Evolutionary conservation across 2,888 invertebrate genomes (phyloP).

Genomic region (Machimus atricapillus): DNA sequence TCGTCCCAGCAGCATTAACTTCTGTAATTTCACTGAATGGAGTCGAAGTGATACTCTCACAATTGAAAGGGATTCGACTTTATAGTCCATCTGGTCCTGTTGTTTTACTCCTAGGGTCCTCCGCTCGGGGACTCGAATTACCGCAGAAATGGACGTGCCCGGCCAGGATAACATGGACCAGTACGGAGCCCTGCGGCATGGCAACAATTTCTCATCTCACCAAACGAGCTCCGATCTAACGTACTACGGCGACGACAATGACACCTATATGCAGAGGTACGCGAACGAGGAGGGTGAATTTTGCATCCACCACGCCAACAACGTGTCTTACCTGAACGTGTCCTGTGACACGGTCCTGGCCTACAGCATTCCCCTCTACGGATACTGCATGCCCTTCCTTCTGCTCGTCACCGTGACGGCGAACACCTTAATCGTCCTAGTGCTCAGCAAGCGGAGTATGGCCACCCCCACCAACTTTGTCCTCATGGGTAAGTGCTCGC

Average conservation of each 20-base stretch:
- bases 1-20: neutral
- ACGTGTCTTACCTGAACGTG: conserved; percentile 59
- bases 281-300: conserved; percentile 45
- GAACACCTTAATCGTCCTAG: conserved; percentile 89
- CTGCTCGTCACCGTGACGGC: conserved; percentile 87
- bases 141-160: conserved; percentile 25
- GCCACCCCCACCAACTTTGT: conserved; percentile 88
- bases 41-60: neutral
- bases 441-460: conserved; percentile 90
- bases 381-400: conserved; percentile 74
- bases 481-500: conserved; percentile 69
- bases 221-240: neutral
- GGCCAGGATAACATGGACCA: conserved; percentile 38
- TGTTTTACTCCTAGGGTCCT: neutral
- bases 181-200: conserved; percentile 8
- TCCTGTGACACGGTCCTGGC: conserved; percentile 59
- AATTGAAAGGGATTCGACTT: neutral
- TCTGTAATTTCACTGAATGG: neutral
- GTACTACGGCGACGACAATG: conserved; percentile 17
- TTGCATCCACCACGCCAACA: conserved; percentile 53
- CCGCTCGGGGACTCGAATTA: neutral
- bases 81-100: neutral
- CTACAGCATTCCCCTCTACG: conserved; percentile 59
- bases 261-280: conserved; percentile 34
- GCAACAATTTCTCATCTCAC: conserved; percentile 31